These are phyloP conservation scores for Percopsis omiscomaycus DNA, from an alignment of 2,797 vertebrate species.

Conservation along the genomic window DNA sequence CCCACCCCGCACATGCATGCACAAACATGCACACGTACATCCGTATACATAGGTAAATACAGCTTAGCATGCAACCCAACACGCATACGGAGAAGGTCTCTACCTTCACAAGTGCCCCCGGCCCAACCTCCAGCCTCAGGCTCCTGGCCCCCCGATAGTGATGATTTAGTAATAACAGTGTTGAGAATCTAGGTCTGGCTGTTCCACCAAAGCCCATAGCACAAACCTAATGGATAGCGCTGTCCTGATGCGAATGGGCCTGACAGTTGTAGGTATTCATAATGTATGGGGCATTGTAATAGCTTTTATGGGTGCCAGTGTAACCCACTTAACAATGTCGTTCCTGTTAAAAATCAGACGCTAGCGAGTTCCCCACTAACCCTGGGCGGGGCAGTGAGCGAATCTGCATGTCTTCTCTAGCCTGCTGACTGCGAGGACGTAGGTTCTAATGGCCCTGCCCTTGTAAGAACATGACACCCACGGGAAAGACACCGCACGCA, in stretches of 20 bases:
- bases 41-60: conserved; percentile 30
- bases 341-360: conserved; percentile 64
- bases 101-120: conserved; percentile 56
- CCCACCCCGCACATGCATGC: background rate
- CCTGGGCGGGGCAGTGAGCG: conserved; percentile 37
- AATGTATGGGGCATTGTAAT: conserved; percentile 78
- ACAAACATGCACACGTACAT: background rate
- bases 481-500: conserved; percentile 54
- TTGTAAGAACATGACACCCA: conserved; percentile 61
- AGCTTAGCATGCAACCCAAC: conserved; percentile 57
- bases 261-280: conserved; percentile 80
- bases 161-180: conserved; percentile 79
- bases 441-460: conserved; percentile 70
- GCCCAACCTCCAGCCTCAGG: conserved; percentile 62
- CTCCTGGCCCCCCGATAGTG: conserved; percentile 62
- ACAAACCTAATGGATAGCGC: conserved; percentile 73
- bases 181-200: conserved; percentile 77
- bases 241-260: conserved; percentile 67
- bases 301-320: conserved; percentile 73
- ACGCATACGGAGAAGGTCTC: conserved; percentile 49
- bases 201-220: conserved; percentile 73
- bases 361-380: conserved; percentile 41
- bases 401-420: conserved; percentile 27
- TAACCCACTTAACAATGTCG: conserved; percentile 74
- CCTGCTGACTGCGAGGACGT: conserved; percentile 64